Evolutionary conservation across 2,888 invertebrate species (phyloP).

Genomic region (Ctenicera cuprea): DNA sequence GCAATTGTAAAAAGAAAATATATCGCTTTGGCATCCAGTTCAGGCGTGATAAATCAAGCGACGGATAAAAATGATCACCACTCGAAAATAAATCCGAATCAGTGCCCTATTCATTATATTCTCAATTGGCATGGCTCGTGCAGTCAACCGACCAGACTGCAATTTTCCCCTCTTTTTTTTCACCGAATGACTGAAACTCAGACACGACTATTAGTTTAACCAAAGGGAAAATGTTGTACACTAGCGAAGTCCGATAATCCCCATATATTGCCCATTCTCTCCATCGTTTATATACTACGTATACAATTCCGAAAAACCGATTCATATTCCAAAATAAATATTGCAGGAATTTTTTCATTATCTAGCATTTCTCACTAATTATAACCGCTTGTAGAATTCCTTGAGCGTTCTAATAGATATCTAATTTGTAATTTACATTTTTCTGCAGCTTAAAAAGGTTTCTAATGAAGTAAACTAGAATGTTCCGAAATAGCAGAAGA

Average conservation of each 20-base stretch:
- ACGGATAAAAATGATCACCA: conserved; percentile 67
- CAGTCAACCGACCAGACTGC: conserved; percentile 45
- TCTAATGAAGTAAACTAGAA: too few species aligned
- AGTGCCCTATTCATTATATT: conserved; percentile 66
- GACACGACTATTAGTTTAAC: conserved; percentile 32
- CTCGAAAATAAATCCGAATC: conserved; percentile 67
- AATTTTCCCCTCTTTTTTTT: conserved; percentile 31
- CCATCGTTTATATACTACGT: too few species aligned
- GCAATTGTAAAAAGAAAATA: conserved; percentile 68
- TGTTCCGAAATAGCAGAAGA: too few species aligned
- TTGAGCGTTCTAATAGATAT: too few species aligned
- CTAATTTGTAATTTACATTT: too few species aligned
- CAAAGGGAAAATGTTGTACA: not conserved
- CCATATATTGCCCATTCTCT: too few species aligned
- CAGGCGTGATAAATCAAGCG: conserved; percentile 67
- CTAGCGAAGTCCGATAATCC: not conserved
- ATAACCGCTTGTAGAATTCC: too few species aligned
- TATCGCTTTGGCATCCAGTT: conserved; percentile 65
- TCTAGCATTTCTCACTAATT: too few species aligned
- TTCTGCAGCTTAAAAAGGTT: too few species aligned
- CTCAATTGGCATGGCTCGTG: conserved; percentile 61
- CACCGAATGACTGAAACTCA: conserved; percentile 12
- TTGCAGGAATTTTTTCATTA: too few species aligned
- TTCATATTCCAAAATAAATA: too few species aligned
- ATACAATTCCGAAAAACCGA: too few species aligned